Conservation (phyloP, 2,113 vertebrate genomes). For the Balaeniceps rex region DNA sequence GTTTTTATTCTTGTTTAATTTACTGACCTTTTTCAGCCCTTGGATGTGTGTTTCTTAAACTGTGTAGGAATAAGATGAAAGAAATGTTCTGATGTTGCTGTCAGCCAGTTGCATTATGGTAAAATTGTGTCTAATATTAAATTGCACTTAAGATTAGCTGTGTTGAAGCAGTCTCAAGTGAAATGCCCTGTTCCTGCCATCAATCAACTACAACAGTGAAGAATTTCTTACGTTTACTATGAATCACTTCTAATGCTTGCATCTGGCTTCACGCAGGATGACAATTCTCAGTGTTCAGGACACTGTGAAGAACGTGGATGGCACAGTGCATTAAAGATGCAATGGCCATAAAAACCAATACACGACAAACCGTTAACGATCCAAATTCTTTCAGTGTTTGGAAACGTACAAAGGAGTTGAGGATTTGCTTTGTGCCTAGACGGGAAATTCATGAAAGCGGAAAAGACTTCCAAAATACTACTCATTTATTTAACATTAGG, state of each 20-base stretch:
- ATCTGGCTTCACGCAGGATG: neutral
- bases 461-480: neutral
- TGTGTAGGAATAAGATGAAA: conserved; percentile 1
- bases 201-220: neutral
- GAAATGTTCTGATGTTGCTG: conserved; percentile 5
- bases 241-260: neutral
- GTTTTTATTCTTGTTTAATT: conserved; percentile 44
- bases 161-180: neutral
- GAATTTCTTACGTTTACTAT: neutral
- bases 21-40: conserved; percentile 1
- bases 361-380: neutral
- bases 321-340: neutral
- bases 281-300: neutral
- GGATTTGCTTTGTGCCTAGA: neutral
- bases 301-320: neutral
- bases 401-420: neutral
- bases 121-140: conserved; percentile 30
- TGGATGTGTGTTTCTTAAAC: neutral
- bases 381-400: neutral
- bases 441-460: neutral
- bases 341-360: neutral
- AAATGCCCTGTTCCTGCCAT: neutral
- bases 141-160: neutral
- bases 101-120: neutral
- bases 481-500: neutral